These are phyloP conservation scores for Gryllus longicercus DNA, from an alignment of 2,888 invertebrate species.

Conservation along the genomic window DNA sequence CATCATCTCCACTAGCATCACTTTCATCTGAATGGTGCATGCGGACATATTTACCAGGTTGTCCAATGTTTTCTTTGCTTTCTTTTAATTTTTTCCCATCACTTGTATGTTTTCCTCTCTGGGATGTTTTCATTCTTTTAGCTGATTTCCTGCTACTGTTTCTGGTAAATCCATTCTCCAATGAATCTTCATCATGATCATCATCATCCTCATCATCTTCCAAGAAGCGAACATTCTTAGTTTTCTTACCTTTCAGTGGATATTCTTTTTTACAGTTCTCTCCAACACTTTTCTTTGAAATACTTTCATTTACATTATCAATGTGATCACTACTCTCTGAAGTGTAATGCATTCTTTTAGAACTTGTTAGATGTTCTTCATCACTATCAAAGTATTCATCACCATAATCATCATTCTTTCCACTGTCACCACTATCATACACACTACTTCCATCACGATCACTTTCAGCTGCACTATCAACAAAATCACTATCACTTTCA, in stretches of 20 bases:
- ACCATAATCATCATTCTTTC: slow-evolving; percentile 33
- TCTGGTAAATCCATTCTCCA: slow-evolving; percentile 11
- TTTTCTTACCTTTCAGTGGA: not conserved
- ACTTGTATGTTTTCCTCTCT: slow-evolving; percentile 25
- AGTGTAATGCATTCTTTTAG: slow-evolving; percentile 28
- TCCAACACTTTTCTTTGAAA: slow-evolving; percentile 25
- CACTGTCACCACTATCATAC: slow-evolving; percentile 28
- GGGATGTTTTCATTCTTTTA: slow-evolving; percentile 25
- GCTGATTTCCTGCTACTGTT: not conserved
- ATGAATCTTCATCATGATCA: not conserved
- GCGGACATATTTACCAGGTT: not conserved
- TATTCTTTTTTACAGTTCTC: not conserved
- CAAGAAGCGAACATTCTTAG: no score
- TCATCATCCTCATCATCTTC: no score
- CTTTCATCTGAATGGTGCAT: not conserved
- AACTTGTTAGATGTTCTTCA: slow-evolving; percentile 35
- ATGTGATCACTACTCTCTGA: slow-evolving; percentile 36
- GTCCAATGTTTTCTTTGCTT: not conserved
- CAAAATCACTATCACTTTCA: slow-evolving; percentile 37
- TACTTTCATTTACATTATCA: slow-evolving; percentile 33
- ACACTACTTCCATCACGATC: slow-evolving; percentile 32
- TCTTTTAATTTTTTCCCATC: slow-evolving; percentile 23
- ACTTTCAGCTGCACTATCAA: slow-evolving; percentile 28
- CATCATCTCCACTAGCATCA: slow-evolving; percentile 19
- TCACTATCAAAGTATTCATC: slow-evolving; percentile 38